Conservation (phyloP, 2,797 vertebrate species). For the Choloepus didactylus region DNA sequence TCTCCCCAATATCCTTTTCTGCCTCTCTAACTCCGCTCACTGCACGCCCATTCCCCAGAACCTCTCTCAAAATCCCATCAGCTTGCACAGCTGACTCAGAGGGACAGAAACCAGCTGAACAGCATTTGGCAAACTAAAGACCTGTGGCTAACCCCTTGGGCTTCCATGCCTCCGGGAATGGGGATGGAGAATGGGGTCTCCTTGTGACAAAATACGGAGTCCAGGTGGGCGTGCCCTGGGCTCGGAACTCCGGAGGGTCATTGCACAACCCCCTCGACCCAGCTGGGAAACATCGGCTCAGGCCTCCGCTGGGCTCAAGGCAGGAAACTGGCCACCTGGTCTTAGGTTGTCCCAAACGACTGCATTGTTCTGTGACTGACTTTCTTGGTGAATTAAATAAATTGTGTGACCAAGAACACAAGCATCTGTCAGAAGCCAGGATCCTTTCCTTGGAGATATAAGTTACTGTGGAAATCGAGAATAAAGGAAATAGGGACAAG, state of each 20-base stretch:
- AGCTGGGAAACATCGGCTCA: background rate
- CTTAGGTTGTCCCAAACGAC: background rate
- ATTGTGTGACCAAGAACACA: background rate
- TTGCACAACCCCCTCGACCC: background rate
- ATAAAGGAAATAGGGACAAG: background rate
- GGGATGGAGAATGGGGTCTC: background rate
- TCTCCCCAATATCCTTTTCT: background rate
- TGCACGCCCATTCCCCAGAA: background rate
- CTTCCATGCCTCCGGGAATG: background rate
- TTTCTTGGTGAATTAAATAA: background rate
- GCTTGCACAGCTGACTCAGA: background rate
- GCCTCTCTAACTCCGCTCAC: background rate
- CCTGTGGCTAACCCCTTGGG: background rate
- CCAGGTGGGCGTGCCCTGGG: background rate
- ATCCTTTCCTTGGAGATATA: background rate
- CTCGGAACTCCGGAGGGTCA: background rate
- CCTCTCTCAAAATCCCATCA: background rate
- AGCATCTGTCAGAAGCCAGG: background rate
- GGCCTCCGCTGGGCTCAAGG: background rate
- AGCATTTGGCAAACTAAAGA: background rate
- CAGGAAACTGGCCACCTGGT: background rate
- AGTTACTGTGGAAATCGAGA: slow-evolving; percentile 21
- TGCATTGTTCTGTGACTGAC: background rate
- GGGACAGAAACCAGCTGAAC: background rate
- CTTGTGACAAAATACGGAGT: background rate